Base-by-base conservation (phyloP, 1,140 invertebrate genomes). In the Dinothrombium tinctorium region DNA sequence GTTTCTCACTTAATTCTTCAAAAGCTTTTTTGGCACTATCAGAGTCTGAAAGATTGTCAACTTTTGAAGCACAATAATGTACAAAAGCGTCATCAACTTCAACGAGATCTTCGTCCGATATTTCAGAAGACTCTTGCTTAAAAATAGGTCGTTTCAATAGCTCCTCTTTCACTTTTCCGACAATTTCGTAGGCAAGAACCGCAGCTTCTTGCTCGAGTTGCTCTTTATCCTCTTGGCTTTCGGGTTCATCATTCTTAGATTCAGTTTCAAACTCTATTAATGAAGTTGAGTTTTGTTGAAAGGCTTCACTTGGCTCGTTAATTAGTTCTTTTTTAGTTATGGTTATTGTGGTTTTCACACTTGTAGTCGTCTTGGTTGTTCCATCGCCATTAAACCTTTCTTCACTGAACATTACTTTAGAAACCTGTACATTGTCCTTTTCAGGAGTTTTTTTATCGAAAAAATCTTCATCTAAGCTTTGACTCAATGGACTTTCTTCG, bases 161-260 rank as follows among this genome's bases (percentile, higher is more conserved):
- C 53, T 66, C 62, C 7, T 46, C 50, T 54, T 67, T 66, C 29
- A 67, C 66, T 50, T 66, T 58, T 42, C 62, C 59, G 9, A 68
- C 55, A 41, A 68, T 53, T 48, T 60, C 58, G 42, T 59, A 54
- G 0, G 65, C 64, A 28, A 67, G 59, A 35, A 52, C 53, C 41
- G 54, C 50, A 5, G 62, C 61, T 49, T 64, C 46, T 22, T 17
- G 14, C 28, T 37, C 41, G 4, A 47, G 33, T 11, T 40, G 20
- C 5, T 26, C 21, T 1, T 22, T 25, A 28, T 33, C 42, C 11
- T 15, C 23, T 12, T 40, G 29, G 43, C 35, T 19, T 3, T n/a
- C n/a, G n/a, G n/a, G n/a, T n/a, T 4, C 2, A 41, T 8, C 17
- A 17, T 19, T 12, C 2, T 4, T 37, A n/a, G 23, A n/a, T 25